Evolutionary conservation across 2,797 vertebrate species (phyloP), one percentile per base, ranked within the genome.

Genomic region (Limosa lapponica): DNA sequence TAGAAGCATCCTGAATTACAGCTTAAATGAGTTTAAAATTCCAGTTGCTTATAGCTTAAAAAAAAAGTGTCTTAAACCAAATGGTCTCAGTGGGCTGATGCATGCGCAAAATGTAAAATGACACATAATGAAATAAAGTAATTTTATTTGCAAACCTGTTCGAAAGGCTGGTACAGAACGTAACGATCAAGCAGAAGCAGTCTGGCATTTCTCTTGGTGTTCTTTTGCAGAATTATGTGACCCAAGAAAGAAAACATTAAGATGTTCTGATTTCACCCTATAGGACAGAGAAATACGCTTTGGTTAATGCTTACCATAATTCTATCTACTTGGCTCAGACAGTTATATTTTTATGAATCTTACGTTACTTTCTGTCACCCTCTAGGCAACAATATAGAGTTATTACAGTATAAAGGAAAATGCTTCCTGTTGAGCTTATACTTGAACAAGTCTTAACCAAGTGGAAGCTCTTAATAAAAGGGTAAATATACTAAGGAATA

Each of bases 351-450:
- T 97, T 98, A 97, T 96, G 96, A 97, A 97, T 96, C 95, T 96
- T 96, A 84, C 23, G 85, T 96, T 97, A 90, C 86, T 97, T 97
- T 96, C 96, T 97, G 95, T 97, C 95, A 96, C 91, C 96, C 97
- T 98, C 97, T 96, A 97, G 97, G 95, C 95, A 97, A 96, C 96
- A 97, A 96, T 97, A 95, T 81, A 94, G 96, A 93, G 89, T 97
- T 97, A 97, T 97, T 97, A 87, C 64, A 87, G 93, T 79, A 96
- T 96, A 97, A 97, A 97, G 95, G 90, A 94, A 97, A 97, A 97
- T 93, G 80, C 46, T 92, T 97, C 81, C 84, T 91, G 91, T 97
- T 97, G 93, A 93, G 90, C 82, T 90, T 90, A 82, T 90, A 94
- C 90, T 90, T 87, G 89, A 95, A 66, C 87, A 93, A 92, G 71